A percentile compares a stretch with the other conserved stretches of the same genome.
These are phyloP conservation scores for Cnemophilus loriae DNA, from an alignment of 2,113 vertebrate genomes.

Conservation along the genomic window DNA sequence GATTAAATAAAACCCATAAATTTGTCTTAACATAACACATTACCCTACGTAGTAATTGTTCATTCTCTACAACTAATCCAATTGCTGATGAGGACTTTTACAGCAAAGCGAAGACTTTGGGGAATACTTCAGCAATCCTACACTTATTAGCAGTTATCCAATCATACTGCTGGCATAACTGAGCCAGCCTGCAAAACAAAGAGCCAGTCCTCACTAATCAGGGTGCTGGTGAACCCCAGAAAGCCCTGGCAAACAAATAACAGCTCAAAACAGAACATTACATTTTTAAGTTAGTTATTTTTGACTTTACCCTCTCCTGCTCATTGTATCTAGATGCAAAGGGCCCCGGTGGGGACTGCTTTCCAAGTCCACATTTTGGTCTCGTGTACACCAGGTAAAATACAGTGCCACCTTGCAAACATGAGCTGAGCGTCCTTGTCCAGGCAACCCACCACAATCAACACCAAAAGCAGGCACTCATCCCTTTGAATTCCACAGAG, in stretches of 20 bases:
- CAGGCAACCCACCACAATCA: neutral
- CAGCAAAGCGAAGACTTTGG: neutral
- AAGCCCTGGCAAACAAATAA: neutral
- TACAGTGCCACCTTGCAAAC: neutral
- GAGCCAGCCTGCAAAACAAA: neutral
- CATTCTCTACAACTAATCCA: slow-evolving; percentile 13
- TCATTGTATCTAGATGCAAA: neutral
- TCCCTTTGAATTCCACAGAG: neutral
- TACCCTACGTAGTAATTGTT: neutral
- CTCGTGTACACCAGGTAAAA: rapidly evolving
- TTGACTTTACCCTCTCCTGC: neutral
- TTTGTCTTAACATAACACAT: neutral
- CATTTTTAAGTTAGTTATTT: neutral
- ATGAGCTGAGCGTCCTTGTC: neutral
- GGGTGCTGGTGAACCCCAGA: neutral
- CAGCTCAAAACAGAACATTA: neutral
- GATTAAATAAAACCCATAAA: slow-evolving; percentile 17
- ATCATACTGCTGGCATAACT: neutral
- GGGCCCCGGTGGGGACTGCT: neutral
- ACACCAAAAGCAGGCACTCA: neutral
- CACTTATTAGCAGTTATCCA: neutral
- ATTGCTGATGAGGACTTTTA: slow-evolving; percentile 27
- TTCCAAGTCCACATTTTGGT: neutral
- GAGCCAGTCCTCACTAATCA: neutral
- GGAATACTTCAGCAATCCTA: slow-evolving; percentile 14